Base-by-base conservation (phyloP, 2,797 vertebrate genomes). In the Cyclopterus lumpus region DNA sequence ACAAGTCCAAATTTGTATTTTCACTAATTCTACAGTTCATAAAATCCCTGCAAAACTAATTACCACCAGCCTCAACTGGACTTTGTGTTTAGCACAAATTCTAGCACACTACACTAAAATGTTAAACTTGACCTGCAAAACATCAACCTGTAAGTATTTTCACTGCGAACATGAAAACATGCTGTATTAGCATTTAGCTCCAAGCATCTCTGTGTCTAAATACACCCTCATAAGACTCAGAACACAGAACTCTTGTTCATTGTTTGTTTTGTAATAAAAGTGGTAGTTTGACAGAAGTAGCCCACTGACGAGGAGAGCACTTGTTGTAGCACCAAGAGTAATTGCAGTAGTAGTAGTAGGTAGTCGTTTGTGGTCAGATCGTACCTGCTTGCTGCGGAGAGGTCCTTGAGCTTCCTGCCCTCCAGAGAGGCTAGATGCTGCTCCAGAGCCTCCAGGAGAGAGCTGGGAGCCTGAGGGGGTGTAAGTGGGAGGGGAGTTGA, bases 391-490 rank as follows among this genome's bases (percentile, higher is more conserved):
- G 96, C 93, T 62, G 93, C 88, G 0, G 95, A 96, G 66, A 95
- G 88, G 77, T 97, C 96, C 88, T 97, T 97, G 59, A 96, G 96
- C 91, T 97, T 97, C 93, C 96, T 96, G 80, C 97, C 96, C 92
- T 99, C 97, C 93, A 99, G 93, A 84, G 97, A 99, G 92, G 96
- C 96, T 93, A 99, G 93, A 87, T 99, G 97, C 83, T 99, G 97
- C 92, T 97, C 97, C 89, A 99, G 91, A 82, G 97, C 96, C 95
- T 99, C 97, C 91, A 98, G 94, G 87, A 99, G 97, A 91, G 96
- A 96, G 90, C 94, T 96, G 75, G 97, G 97, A 78, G 96, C 96
- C 98, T 99, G 88, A 53, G 36, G 67, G 60, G 58, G 60, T 51
- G 72, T 54, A 58, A 71, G 60, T 54, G 44, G 66, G 77, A 22